Percentiles rank a stretch among this genome's conserved stretches.
Conservation (phyloP, 2,797 vertebrate species). For the Mionectes olivaceus region DNA sequence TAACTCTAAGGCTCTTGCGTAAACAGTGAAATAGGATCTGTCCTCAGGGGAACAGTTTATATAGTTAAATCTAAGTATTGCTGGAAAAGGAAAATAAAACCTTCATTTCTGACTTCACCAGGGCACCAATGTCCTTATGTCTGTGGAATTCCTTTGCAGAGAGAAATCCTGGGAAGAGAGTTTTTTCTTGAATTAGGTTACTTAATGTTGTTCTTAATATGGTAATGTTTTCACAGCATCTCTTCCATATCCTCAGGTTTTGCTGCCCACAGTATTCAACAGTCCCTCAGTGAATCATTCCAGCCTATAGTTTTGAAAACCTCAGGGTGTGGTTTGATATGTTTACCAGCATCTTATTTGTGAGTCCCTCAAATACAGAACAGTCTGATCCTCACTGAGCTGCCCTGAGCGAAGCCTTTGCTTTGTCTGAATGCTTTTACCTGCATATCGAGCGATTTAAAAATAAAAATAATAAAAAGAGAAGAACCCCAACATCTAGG, state of each 20-base stretch:
- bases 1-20: background rate
- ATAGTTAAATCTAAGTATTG: background rate
- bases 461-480: background rate
- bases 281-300: background rate
- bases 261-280: background rate
- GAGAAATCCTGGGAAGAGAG: background rate
- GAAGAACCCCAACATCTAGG: fast-evolving
- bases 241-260: background rate
- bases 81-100: slow-evolving; percentile 4
- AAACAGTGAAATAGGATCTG: background rate
- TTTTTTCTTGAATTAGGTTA: background rate
- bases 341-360: background rate
- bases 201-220: background rate
- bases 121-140: background rate
- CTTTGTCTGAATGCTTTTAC: background rate
- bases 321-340: background rate
- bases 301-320: background rate
- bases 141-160: background rate
- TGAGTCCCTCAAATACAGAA: background rate
- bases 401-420: background rate
- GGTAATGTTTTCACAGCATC: background rate
- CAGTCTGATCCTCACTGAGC: background rate
- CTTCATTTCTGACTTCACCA: background rate
- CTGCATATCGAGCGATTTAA: background rate
- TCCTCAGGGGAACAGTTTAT: background rate